Base-by-base conservation (phyloP, 2,113 vertebrate species). In the Terrapene triunguis region DNA sequence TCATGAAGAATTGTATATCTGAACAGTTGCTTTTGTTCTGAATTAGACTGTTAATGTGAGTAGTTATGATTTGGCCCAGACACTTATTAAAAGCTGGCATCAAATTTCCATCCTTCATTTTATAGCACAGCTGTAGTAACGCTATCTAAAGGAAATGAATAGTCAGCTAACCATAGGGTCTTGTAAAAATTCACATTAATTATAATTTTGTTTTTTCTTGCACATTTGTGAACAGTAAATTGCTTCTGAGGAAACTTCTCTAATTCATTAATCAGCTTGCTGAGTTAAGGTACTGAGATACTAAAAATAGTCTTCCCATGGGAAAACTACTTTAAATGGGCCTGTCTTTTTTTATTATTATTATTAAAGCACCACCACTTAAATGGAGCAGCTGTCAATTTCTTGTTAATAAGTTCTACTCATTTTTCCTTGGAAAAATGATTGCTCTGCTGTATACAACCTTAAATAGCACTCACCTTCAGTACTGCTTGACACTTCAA, bases 141-240 rank as follows among this genome's bases (percentile, higher is more conserved):
- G 29, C 44, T 82, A 19, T 25, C 88, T 22, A 57, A 79, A 94
- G 32, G 14, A 96, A 78, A 4, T 32, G 29, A 94, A 35, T 8
- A 25, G 81, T 59, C 69, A 85, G 80, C 69, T 79, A 83, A 53
- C 65, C 82, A 42, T 3, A 76, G 42, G 16, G 35, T 44, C 51
- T 95, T 91, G 53, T 84, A 69, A 93, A 95, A 94, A 92, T 83
- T 82, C 78, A 32, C 48, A 54, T 82, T 27, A 27, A 78, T 91
- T 95, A 72, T 94, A 57, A 69, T 54, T 42, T 69, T 48, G 5
- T 92, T 92, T 96, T 96, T 93, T 96, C 44, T 88, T 95, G 88
- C 22, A 62, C 29, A 54, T 21, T 69, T n/a, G 89, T 88, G 91
- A 96, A 86, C 51, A 93, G 47, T 80, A 89, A 95, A 93, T 90